A percentile compares a stretch with the other conserved stretches of the same genome.
Conservation (phyloP, 2,113 vertebrate species). For the Strix aluco region DNA sequence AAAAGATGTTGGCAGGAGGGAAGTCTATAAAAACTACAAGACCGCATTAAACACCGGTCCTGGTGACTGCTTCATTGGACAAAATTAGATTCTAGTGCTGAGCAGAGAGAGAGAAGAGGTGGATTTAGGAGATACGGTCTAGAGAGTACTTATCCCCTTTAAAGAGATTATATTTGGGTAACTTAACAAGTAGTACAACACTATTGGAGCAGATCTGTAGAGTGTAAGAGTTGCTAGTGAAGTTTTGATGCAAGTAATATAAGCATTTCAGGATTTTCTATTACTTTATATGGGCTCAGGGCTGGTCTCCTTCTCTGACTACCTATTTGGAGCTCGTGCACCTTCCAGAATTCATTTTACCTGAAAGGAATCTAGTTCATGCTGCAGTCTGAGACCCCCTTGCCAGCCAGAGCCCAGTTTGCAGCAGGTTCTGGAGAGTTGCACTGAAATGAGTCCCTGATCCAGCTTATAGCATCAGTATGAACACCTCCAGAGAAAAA, state of each 20-base stretch:
- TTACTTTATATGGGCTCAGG: neutral
- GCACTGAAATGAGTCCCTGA: neutral
- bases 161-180: neutral
- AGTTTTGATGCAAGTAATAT: neutral
- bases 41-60: neutral
- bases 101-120: neutral
- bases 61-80: neutral
- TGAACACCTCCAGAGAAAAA: neutral
- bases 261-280: neutral
- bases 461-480: neutral
- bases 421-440: neutral
- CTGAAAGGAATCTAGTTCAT: neutral
- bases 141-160: neutral
- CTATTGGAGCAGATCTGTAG: neutral
- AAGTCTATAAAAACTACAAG: neutral
- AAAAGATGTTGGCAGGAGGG: neutral
- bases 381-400: accelerated
- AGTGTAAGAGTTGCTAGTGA: neutral
- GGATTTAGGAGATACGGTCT: neutral
- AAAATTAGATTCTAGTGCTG: neutral
- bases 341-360: neutral
- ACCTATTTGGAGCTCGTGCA: neutral
- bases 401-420: neutral
- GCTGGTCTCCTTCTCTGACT: neutral
- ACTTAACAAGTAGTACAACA: neutral